phyloP scores from a whole-genome alignment of 2,888 invertebrate genomes.

The Heliconius cydno region DNA sequence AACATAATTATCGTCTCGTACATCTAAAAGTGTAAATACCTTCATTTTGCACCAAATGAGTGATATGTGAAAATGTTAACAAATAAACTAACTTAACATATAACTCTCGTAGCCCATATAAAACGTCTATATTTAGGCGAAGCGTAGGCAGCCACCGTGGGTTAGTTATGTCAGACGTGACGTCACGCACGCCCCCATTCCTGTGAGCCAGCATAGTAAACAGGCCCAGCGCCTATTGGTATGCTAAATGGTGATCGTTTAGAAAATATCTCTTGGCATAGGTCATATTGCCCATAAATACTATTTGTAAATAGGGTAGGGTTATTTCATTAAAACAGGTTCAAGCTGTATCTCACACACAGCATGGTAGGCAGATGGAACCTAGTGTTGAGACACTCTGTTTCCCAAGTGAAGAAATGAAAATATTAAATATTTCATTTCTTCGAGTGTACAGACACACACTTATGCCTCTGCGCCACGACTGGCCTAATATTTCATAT shows the following conservation, averaged over 20 bases:
- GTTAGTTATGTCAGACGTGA: slow-evolving; percentile 40
- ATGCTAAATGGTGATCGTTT: slow-evolving; percentile 23
- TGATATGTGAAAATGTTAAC: background rate
- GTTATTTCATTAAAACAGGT: background rate
- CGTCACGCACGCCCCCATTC: slow-evolving; percentile 44
- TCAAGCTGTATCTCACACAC: no score
- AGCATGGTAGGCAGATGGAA: background rate
- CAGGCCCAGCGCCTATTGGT: slow-evolving; percentile 16
- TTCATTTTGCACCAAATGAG: no score
- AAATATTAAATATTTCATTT: background rate
- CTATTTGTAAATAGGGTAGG: background rate
- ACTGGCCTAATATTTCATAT: no score
- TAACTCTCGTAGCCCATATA: background rate
- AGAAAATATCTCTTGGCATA: slow-evolving; percentile 21
- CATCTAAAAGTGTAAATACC: no score
- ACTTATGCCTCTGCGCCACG: no score
- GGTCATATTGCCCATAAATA: slow-evolving; percentile 21
- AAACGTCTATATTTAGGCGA: slow-evolving; percentile 25
- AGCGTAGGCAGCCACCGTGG: slow-evolving; percentile 27
- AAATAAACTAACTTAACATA: background rate
- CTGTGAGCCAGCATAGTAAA: slow-evolving; percentile 30
- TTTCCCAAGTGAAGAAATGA: no score
- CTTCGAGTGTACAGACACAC: background rate
- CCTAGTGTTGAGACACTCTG: background rate
- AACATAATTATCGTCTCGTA: no score